Conservation (phyloP, 2,888 invertebrate species). For the Automeris io region DNA sequence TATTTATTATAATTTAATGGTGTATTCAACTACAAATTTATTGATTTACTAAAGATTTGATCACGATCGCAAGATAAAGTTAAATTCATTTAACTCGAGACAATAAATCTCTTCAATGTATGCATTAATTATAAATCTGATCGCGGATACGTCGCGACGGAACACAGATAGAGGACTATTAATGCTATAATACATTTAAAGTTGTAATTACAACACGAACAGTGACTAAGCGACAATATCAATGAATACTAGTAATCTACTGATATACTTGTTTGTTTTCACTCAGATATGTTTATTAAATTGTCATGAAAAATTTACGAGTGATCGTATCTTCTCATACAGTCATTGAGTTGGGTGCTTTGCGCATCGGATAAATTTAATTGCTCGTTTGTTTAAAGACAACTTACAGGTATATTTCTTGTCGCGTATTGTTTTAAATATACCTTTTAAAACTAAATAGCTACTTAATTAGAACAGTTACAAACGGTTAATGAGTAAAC, state of each 20-base stretch:
- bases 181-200: slow-evolving; percentile 15
- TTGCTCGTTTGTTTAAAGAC: too few relatives aligned
- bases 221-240: slow-evolving; percentile 50
- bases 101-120: not conserved
- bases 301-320: slow-evolving; percentile 60
- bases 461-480: too few relatives aligned
- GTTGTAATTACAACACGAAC: slow-evolving; percentile 49
- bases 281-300: slow-evolving; percentile 71
- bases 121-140: slow-evolving; percentile 2
- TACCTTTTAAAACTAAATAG: too few relatives aligned
- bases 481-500: too few relatives aligned
- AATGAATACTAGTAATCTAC: slow-evolving; percentile 62
- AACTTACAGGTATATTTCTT: too few relatives aligned
- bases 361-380: too few relatives aligned
- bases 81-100: not conserved
- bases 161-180: slow-evolving; percentile 6
- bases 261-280: slow-evolving; percentile 64
- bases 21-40: too few relatives aligned
- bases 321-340: too few relatives aligned
- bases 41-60: not conserved
- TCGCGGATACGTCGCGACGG: slow-evolving; percentile 9
- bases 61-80: not conserved
- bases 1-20: too few relatives aligned
- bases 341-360: too few relatives aligned
- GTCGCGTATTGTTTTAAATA: too few relatives aligned